Percentiles rank a stretch among this genome's conserved stretches.
These are phyloP conservation scores for Lethenteron reissneri DNA, from an alignment of 2,113 vertebrate species.

Conservation along the genomic window DNA sequence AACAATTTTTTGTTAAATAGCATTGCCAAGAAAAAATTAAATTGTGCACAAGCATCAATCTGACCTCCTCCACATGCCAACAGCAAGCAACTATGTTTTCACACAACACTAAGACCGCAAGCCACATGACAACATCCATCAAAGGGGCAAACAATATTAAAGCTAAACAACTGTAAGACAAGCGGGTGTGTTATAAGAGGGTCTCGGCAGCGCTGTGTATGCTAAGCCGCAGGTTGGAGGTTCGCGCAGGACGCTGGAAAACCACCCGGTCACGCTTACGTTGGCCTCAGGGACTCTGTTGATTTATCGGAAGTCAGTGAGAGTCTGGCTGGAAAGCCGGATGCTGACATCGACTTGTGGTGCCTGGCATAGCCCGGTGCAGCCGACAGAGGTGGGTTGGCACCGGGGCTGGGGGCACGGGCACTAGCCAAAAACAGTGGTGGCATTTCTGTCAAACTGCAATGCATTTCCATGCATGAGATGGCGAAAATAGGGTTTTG, in stretches of 20 bases:
- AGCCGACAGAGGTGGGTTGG: slow-evolving; percentile 22
- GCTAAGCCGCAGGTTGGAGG: not conserved
- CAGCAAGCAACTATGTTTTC: not conserved
- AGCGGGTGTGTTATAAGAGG: not conserved
- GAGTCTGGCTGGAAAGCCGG: slow-evolving; percentile 73
- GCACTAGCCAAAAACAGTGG: slow-evolving; percentile 30
- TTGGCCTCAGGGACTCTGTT: slow-evolving; percentile 53
- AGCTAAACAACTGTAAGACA: not conserved
- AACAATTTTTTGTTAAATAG: no score
- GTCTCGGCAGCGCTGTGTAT: not conserved
- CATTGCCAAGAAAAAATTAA: no score
- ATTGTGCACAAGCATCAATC: no score
- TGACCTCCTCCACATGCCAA: no score
- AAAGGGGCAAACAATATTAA: not conserved
- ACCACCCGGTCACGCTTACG: slow-evolving; percentile 22
- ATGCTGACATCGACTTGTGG: slow-evolving; percentile 91
- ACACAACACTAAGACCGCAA: slow-evolving; percentile 2
- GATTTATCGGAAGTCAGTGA: slow-evolving; percentile 78
- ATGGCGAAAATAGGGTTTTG: slow-evolving; percentile 26
- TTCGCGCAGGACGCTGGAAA: not conserved
- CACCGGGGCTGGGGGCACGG: slow-evolving; percentile 22
- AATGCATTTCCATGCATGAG: no score
- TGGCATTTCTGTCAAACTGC: slow-evolving; percentile 49
- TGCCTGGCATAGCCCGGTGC: slow-evolving; percentile 54
- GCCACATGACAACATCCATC: not conserved